phyloP scores from a whole-genome alignment of 1,140 invertebrate species.

The Zaprionus tsacasi region DNA sequence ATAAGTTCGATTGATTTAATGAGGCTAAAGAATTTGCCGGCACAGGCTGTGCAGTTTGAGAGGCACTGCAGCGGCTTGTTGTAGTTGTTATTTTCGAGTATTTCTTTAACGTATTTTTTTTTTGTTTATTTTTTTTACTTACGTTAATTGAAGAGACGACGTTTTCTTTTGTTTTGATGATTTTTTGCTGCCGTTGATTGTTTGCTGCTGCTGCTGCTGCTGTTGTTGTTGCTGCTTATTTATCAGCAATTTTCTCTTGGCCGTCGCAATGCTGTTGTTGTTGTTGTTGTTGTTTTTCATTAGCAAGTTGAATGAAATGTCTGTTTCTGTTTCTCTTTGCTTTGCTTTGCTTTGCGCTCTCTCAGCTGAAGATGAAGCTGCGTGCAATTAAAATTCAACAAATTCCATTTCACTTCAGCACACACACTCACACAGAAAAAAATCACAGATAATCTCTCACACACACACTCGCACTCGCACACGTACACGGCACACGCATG shows the following conservation, averaged over 20 bases:
- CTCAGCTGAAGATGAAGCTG: constrained; percentile 47
- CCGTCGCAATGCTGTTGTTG: constrained; percentile 25
- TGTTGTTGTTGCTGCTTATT: constrained; percentile 50
- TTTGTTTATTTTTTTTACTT: constrained; percentile 30
- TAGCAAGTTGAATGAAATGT: constrained; percentile 64
- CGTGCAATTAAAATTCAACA: constrained; percentile 77
- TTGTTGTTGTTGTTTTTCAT: constrained; percentile 43
- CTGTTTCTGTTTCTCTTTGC: constrained; percentile 26
- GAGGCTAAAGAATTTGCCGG: constrained; percentile 3
- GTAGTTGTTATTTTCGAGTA: constrained; percentile 7
- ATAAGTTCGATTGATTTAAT: neutral
- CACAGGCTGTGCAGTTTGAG: constrained; percentile 17
- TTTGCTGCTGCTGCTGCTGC: constrained; percentile 17
- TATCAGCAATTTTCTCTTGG: constrained; percentile 62
- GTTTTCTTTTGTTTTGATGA: constrained; percentile 56
- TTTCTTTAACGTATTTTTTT: constrained; percentile 21
- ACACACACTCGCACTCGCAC: constrained; percentile 2
- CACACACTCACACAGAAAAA: constrained; percentile 33
- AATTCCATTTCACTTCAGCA: constrained; percentile 75
- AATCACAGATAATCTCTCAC: constrained; percentile 17
- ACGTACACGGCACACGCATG: constrained; percentile 14
- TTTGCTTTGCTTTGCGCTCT: constrained; percentile 26
- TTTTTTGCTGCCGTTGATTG: constrained; percentile 28
- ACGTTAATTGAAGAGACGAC: constrained; percentile 54
- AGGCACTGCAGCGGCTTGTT: constrained; percentile 4